Base-by-base conservation (phyloP, 2,888 invertebrate genomes). In the Calliopum simillimum region DNA sequence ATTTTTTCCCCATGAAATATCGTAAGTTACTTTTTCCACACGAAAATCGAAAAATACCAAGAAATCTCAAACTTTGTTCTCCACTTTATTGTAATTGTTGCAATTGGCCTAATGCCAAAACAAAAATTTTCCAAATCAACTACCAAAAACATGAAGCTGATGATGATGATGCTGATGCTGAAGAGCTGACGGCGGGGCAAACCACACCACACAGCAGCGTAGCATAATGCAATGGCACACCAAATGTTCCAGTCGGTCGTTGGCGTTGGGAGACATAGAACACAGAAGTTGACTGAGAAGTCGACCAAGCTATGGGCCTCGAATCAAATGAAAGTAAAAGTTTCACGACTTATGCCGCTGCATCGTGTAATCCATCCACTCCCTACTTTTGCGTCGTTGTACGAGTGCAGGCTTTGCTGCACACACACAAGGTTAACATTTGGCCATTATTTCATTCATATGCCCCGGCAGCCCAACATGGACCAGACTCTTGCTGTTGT, bases 81-180 rank as follows among this genome's bases (percentile, higher is more conserved):
- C 33, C 33, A 5, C 12, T 62, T 71, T 70, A 41, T 59, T 63
- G 63, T n/a, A 33, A 2, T 21, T 66, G 68, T 59, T 70, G 23
- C 49, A 53, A 47, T 72, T 75, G 76, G 76, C 74, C 58, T 5
- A 19, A 67, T 66, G 73, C 76, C 76, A 75, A 71, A 65, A 68
- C 64, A 33, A 70, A 67, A 65, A 41, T 47, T 44, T 62, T n/a
- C n/a, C 19, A 51, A 66, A 67, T 53, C 56, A 56, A 53, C 66
- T 55, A 33, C 46, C 47, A 47, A 21, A 51, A 41, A 16, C n/a
- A 33, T 33, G 63, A 23, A 43, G 19, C 53, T 53, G n/a, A 21
- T 23, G 47, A 14, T 47, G 11, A 19, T 21, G 16, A 3, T 21
- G 55, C 55, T 21, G 55, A 25, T 14, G 2, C 58, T 3, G 12